Conservation (phyloP, 2,888 invertebrate genomes). For the Camponotus fellah region DNA sequence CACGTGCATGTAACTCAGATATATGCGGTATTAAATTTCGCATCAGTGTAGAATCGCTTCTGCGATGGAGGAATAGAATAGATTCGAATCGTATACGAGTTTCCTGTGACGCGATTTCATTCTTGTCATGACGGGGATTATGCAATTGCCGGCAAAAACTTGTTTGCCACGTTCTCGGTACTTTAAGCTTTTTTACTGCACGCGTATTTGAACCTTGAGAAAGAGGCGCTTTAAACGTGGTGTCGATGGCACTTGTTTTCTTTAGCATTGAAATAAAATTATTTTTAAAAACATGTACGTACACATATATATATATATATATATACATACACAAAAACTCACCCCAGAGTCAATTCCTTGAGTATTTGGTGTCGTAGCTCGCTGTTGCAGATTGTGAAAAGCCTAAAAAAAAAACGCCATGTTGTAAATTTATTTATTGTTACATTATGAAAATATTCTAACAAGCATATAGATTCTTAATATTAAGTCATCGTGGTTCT, state of each 20-base stretch:
- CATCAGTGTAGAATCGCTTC: not conserved
- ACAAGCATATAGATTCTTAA: not conserved
- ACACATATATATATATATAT: not conserved
- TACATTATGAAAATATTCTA: not conserved
- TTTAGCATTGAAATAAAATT: slow-evolving; percentile 2
- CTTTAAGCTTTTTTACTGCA: slow-evolving; percentile 34
- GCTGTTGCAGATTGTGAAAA: slow-evolving; percentile 91
- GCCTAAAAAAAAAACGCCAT: slow-evolving; percentile 86
- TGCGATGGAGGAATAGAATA: slow-evolving; percentile 5
- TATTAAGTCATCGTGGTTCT: not conserved
- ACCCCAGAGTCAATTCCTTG: slow-evolving; percentile 92
- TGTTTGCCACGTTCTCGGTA: slow-evolving; percentile 48
- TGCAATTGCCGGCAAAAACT: slow-evolving; percentile 50
- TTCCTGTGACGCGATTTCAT: slow-evolving; percentile 12
- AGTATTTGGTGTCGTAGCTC: slow-evolving; percentile 92
- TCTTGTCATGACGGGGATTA: slow-evolving; percentile 39
- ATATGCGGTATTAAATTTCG: not conserved
- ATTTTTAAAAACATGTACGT: not conserved
- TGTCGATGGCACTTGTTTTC: slow-evolving; percentile 10
- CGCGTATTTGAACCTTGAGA: not conserved
- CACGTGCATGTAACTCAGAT: not conserved
- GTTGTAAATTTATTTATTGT: not conserved
- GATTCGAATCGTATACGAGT: not conserved
- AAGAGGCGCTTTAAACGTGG: not conserved
- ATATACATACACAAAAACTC: slow-evolving; percentile 85